Evolutionary conservation across 2,797 vertebrate genomes (phyloP), one percentile per base, ranked within the genome.

Genomic region (Pteropus rufus): DNA sequence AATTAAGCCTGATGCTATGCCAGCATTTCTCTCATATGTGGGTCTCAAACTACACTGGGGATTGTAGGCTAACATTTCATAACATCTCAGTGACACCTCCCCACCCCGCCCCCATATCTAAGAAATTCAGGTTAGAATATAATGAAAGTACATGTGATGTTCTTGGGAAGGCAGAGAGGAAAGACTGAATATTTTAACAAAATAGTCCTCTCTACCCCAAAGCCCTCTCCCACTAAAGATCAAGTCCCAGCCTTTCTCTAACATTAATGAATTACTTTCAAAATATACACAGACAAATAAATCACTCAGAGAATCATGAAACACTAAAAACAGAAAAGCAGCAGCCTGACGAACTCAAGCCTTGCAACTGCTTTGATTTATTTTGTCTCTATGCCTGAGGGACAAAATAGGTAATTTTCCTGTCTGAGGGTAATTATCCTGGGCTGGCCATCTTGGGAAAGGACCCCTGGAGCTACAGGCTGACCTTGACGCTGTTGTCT

Each of bases 261-360:
- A 95, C 86, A 83, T 83, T 97, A 95, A 92, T 93, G 72, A 96
- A 91, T 94, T 92, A 83, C 76, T 96, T 92, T 83, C 73, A 92
- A 64, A 94, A 92, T 83, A 64, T 91, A 75, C 44, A n/a, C 9
- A 10, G n/a, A 76, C 93, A 97, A 93, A 67, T 90, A 83, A 81
- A 95, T 91, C 91, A 95, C 81, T 65, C 36, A 67, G 65, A 46
- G 52, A 82, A 67, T 83, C 64, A 72, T 2, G 36, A 90, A 93
- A 70, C 36, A 89, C 70, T 8, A 21, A 67, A 73, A 76, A 88
- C 46, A 85, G 62, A 60, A 89, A 81, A 11, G 36, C 39, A 52
- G 54, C 41, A 92, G 36, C 31, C 29, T 49, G 85, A 44, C 31
- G 89, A 88, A 93, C 24, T 24, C 19, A 76, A 73, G 34, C 58